phyloP scores from a whole-genome alignment of 2,797 vertebrate genomes.

The Novumbra hubbsi region DNA sequence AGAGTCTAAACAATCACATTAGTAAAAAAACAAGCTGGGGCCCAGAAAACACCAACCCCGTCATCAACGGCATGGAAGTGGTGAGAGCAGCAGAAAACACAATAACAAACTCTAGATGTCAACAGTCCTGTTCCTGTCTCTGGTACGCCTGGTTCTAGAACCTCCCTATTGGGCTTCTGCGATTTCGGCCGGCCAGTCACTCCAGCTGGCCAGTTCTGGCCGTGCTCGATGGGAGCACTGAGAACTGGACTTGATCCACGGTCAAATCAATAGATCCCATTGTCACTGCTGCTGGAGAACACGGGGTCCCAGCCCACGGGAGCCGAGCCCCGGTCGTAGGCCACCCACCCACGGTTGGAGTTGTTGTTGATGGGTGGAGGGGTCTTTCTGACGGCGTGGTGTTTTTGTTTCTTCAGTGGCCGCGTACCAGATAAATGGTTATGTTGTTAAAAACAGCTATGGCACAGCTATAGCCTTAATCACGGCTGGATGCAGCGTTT shows the following conservation, averaged over 20 bases:
- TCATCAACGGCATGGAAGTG: neutral
- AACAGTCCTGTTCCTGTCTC: neutral
- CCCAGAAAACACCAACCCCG: neutral
- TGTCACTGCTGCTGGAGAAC: neutral
- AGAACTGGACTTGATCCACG: neutral
- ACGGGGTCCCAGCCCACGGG: neutral
- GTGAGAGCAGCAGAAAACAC: conserved; percentile 29
- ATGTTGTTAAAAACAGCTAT: neutral
- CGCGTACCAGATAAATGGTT: neutral
- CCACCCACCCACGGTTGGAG: neutral
- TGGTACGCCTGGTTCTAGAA: neutral
- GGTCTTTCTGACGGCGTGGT: neutral
- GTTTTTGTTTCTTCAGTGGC: neutral
- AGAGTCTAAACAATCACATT: neutral
- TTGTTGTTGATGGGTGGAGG: neutral
- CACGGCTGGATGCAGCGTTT: too few species aligned
- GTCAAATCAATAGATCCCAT: neutral
- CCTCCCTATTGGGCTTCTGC: neutral
- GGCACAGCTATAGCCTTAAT: neutral
- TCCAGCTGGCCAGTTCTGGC: conserved; percentile 38
- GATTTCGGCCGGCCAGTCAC: conserved; percentile 4
- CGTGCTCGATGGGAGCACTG: neutral
- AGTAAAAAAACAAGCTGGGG: neutral
- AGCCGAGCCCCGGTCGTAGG: neutral
- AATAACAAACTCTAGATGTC: conserved; percentile 8